These are phyloP conservation scores for Escarpia spicata DNA, from an alignment of 2,888 invertebrate genomes.

Conservation along the genomic window DNA sequence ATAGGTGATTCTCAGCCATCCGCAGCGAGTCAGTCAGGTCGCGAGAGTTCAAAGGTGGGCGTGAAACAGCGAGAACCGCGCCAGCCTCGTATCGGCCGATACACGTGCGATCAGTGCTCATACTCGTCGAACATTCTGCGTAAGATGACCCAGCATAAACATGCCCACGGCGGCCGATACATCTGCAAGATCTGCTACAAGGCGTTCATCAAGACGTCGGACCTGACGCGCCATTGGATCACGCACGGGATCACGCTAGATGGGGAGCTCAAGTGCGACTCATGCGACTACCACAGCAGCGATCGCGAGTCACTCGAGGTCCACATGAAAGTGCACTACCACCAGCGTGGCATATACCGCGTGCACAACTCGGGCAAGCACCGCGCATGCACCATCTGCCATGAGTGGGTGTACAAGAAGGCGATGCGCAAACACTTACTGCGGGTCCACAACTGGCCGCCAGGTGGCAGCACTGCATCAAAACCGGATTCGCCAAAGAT, in stretches of 20 bases:
- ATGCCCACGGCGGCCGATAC: constrained; percentile 34
- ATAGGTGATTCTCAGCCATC: background rate
- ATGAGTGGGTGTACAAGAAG: constrained; percentile 10
- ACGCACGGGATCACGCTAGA: constrained; percentile 30
- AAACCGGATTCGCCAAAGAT: background rate
- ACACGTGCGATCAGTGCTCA: constrained; percentile 31
- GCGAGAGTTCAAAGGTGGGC: background rate
- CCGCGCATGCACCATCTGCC: constrained; percentile 30
- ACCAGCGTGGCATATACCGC: background rate
- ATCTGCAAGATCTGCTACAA: constrained; percentile 36
- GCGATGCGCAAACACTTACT: background rate
- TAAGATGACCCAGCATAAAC: constrained; percentile 32
- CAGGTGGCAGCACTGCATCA: background rate
- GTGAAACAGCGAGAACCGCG: background rate
- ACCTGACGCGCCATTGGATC: constrained; percentile 37
- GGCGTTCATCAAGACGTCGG: constrained; percentile 38
- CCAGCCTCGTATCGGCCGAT: background rate
- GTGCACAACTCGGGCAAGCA: background rate
- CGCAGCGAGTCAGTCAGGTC: background rate
- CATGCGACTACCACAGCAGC: constrained; percentile 29
- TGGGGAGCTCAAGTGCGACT: constrained; percentile 31
- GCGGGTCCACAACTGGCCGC: constrained; percentile 4
- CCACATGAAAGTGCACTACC: constrained; percentile 35
- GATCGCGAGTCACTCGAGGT: constrained; percentile 24
- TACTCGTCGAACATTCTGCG: constrained; percentile 28